These are phyloP conservation scores for Rhabditoides inermis DNA, from an alignment of 2,888 invertebrate species.

Conservation along the genomic window DNA sequence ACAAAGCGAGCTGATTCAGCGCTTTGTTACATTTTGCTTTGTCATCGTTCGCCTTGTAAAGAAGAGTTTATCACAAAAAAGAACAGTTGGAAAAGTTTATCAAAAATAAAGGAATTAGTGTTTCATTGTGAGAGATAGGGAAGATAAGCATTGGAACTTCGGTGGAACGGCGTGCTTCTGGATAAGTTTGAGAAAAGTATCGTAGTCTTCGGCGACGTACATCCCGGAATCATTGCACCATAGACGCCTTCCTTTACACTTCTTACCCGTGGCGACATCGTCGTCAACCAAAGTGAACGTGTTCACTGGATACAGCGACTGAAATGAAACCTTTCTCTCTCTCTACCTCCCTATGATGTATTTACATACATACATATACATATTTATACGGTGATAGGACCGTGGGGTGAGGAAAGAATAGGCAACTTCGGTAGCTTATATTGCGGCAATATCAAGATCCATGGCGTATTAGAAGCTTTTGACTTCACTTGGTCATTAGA, in stretches of 20 bases:
- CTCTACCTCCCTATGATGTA: slow-evolving; percentile 1
- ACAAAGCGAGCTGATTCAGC: too few species aligned
- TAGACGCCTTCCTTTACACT: slow-evolving; percentile 9
- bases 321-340: slow-evolving; percentile 2
- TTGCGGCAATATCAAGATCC: too few species aligned
- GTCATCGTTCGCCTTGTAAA: slow-evolving; percentile 2
- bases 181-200: slow-evolving; percentile 9
- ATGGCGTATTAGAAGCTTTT: too few species aligned
- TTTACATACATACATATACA: too few species aligned
- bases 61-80: slow-evolving; percentile 3
- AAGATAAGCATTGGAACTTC: too few species aligned
- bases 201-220: slow-evolving; percentile 2
- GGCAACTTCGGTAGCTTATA: too few species aligned
- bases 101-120: too few species aligned
- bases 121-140: too few species aligned
- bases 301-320: slow-evolving; percentile 12
- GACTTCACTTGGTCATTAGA: too few species aligned
- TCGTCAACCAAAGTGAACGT: slow-evolving; percentile 11
- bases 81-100: neutral
- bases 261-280: slow-evolving; percentile 6
- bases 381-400: too few species aligned
- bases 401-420: too few species aligned
- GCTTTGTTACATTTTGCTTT: neutral
- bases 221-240: slow-evolving; percentile 3
- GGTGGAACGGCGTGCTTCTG: slow-evolving; percentile 2